Conservation (phyloP, 2,113 vertebrate species). For the Stomatorhinus ivindoensis region DNA sequence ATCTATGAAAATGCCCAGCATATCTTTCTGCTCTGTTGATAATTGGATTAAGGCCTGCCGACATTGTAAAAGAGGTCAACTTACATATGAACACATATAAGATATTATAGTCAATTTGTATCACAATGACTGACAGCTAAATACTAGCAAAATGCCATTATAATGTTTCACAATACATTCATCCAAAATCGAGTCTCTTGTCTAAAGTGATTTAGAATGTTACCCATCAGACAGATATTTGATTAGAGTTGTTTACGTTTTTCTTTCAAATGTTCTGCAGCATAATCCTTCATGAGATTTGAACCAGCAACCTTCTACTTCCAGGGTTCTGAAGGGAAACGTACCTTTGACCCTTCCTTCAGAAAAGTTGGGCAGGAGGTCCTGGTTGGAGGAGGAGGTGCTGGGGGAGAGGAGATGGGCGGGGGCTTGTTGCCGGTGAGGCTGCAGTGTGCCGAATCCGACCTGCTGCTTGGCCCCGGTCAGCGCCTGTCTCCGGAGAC, state of each 20-base stretch:
- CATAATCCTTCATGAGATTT: background rate
- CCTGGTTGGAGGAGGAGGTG: slow-evolving; percentile 18
- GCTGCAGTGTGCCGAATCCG: slow-evolving; percentile 26
- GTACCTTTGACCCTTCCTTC: slow-evolving; percentile 47
- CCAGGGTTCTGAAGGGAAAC: background rate
- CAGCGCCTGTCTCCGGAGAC: slow-evolving; percentile 53
- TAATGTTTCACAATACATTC: background rate
- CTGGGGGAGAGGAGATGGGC: slow-evolving; percentile 20
- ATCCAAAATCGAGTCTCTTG: background rate
- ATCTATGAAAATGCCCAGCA: background rate
- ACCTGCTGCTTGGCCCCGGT: slow-evolving; percentile 47
- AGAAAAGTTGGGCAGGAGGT: slow-evolving; percentile 24
- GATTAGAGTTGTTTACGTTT: background rate
- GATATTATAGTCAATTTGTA: background rate
- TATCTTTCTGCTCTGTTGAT: background rate
- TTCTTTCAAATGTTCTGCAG: background rate
- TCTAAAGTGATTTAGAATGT: background rate
- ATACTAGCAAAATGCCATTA: background rate
- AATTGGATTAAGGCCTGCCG: background rate
- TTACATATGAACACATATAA: background rate
- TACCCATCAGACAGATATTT: background rate
- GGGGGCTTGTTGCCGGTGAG: slow-evolving; percentile 23
- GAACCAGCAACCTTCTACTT: background rate
- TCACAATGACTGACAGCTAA: background rate
- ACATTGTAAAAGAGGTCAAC: background rate